A percentile compares a stretch with the other conserved stretches of the same genome.
Conservation (phyloP, 2,797 vertebrate genomes). For the Myotis planiceps region DNA sequence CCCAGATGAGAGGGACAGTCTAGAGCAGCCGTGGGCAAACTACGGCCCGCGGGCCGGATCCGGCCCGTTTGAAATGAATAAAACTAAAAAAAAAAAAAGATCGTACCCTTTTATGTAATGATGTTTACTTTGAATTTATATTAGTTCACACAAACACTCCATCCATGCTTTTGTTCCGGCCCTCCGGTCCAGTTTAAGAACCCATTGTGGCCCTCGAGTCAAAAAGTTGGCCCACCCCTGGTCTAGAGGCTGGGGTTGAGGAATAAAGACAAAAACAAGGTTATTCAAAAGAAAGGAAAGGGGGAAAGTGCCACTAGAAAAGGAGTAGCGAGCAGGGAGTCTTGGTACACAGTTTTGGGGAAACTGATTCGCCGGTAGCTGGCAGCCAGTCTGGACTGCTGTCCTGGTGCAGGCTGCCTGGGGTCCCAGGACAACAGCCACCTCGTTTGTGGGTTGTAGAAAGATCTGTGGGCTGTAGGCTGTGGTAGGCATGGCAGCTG, state of each 20-base stretch:
- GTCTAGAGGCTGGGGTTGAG: not conserved
- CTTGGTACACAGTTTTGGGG: not conserved
- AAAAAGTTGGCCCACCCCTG: too few species aligned
- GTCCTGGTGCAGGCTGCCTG: not conserved
- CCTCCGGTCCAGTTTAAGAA: too few species aligned
- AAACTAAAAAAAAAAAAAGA: too few species aligned
- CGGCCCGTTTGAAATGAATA: too few species aligned
- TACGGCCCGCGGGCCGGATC: too few species aligned
- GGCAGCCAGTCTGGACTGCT: not conserved
- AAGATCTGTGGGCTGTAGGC: not conserved
- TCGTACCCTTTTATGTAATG: too few species aligned
- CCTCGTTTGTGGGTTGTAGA: not conserved
- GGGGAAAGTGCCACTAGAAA: not conserved
- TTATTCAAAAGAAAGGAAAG: not conserved
- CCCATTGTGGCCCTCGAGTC: too few species aligned
- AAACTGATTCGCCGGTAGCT: not conserved
- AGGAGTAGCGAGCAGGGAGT: not conserved
- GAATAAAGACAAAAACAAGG: not conserved
- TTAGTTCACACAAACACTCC: too few species aligned
- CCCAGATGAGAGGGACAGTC: not conserved
- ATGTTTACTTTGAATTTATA: too few species aligned
- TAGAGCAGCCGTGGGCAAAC: too few species aligned
- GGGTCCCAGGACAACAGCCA: not conserved
- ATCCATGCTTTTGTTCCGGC: too few species aligned
- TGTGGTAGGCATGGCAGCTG: not conserved